Base-by-base conservation (phyloP, 2,888 invertebrate species). In the Oscheius sp. region DNA sequence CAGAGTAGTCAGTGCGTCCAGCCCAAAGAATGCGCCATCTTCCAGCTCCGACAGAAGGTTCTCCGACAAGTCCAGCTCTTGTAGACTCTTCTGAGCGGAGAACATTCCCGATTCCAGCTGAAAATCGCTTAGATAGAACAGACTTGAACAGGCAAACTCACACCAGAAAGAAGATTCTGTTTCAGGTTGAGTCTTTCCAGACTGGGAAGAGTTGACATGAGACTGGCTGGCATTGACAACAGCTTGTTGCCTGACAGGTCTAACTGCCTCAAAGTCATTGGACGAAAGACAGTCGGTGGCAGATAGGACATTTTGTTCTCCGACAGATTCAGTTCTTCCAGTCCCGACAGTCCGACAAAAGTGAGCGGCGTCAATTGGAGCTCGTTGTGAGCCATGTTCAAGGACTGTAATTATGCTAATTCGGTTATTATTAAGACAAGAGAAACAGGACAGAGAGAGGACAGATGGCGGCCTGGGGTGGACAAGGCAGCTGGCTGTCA, bases 91-190 rank as follows among this genome's bases (percentile, higher is more conserved):
- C 70, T 80, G 80, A n/a, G 76, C 76, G 3, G 63, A 42, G 65
- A 80, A 82, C 77, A 79, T 82, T 57, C 82, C 82, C n/a, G 82
- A 76, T 33, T 82, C 82, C n/a, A 82, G 58, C 82, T 82, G 76
- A 71, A 63, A 63, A n/a, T 21, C 21, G 21, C 21, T 21, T 21
- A 21, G 21, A 21, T 21, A 47, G n/a, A 50, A 51, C n/a, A 51
- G 32, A 13, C 7, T 21, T 47, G 55, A 37, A 59, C 33, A 75
- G 32, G 2, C n/a, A 3, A 33, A 29, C 79, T 75, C 58, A 82
- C 82, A 48, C 73, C 79, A 58, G 80, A 78, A 3, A 82, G 58
- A 13, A 82, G 59, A 58, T 82, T 82, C 59, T 75, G 71, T 42
- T 65, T 51, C 33, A 80, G 51, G 42, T 71, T 77, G 48, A 82